Conservation (phyloP, 2,797 vertebrate genomes). For the Manis pentadactyla region DNA sequence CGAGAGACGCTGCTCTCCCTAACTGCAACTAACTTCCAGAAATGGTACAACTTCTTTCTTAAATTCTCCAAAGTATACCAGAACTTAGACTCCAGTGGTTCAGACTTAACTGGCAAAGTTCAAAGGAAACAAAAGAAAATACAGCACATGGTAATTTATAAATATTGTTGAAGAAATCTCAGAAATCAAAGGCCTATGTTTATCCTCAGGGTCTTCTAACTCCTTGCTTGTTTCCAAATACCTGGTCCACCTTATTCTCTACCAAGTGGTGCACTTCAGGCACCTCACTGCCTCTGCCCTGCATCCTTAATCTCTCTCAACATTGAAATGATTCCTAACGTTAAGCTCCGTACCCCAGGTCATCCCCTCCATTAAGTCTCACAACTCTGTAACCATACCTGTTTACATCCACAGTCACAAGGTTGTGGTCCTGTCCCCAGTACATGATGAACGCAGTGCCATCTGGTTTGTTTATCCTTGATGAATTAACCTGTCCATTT, state of each 20-base stretch:
- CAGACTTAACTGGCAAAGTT: not conserved
- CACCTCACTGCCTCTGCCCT: not conserved
- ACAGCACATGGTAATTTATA: not conserved
- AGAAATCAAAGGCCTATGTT: not conserved
- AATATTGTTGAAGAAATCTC: conserved; percentile 3
- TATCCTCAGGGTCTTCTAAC: not conserved
- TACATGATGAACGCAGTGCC: not conserved
- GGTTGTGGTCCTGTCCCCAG: not conserved
- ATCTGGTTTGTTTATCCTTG: not conserved
- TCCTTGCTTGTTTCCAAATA: not conserved
- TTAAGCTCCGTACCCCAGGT: not conserved
- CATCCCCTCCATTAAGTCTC: not conserved
- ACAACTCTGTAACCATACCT: not conserved
- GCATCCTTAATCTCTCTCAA: not conserved
- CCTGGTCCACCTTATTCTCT: not conserved
- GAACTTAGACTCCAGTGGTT: not conserved
- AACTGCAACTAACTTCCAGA: not conserved
- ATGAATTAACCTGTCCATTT: not conserved
- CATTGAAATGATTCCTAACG: not conserved
- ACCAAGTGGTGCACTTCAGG: not conserved
- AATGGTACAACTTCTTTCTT: not conserved
- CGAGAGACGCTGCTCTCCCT: not conserved
- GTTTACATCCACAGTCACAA: not conserved
- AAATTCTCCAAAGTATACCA: not conserved
- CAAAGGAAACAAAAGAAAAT: not conserved